A percentile compares a stretch with the other conserved stretches of the same genome.
Evolutionary conservation across 1,140 invertebrate species (phyloP).

Genomic region (Procambarus virginalis): DNA sequence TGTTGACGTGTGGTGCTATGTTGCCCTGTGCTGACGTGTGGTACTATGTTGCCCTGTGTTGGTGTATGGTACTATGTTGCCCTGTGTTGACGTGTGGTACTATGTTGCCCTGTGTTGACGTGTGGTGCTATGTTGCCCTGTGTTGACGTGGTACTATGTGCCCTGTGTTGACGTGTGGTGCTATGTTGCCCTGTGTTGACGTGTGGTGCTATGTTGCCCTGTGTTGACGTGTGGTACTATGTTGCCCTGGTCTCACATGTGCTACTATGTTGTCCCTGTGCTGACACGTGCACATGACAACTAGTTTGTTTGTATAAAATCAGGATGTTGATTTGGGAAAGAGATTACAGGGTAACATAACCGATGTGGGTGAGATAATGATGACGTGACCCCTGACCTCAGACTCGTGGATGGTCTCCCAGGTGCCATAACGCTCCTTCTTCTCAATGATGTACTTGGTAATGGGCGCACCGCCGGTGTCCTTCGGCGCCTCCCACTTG

Average conservation of each 20-base stretch:
- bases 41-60: too few relatives aligned
- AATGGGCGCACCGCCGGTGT: slow-evolving; percentile 94
- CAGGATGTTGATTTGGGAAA: too few relatives aligned
- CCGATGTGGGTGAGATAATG: too few relatives aligned
- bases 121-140: too few relatives aligned
- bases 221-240: not conserved
- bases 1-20: not conserved
- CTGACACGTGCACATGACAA: too few relatives aligned
- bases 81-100: not conserved
- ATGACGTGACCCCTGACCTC: slow-evolving; percentile 58
- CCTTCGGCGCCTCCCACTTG: slow-evolving; percentile 93
- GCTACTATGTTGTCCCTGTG: too few relatives aligned
- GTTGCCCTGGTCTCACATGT: not conserved
- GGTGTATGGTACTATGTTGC: not conserved
- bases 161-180: not conserved
- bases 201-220: not conserved
- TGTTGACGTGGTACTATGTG: too few relatives aligned
- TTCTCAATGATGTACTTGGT: slow-evolving; percentile 97
- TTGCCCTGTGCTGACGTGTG: not conserved
- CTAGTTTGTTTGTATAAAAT: too few relatives aligned
- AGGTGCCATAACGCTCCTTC: slow-evolving; percentile 92
- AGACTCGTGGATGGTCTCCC: slow-evolving; percentile 84
- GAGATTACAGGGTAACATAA: too few relatives aligned
- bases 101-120: not conserved
- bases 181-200: not conserved